Conservation (phyloP, 2,113 vertebrate genomes). For the Patagioenas fasciata region DNA sequence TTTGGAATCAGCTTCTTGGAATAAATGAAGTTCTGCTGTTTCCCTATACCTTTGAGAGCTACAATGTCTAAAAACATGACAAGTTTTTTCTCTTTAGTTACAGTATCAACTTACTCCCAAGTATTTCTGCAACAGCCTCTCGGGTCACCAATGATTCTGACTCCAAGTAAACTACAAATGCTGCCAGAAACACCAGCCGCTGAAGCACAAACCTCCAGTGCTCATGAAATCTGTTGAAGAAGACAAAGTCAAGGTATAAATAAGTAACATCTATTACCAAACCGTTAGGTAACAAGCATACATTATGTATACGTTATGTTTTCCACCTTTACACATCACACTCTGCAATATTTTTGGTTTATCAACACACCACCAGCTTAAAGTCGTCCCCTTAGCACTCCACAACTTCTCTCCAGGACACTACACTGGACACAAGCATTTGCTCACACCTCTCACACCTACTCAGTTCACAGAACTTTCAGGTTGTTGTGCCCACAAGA, state of each 20-base stretch:
- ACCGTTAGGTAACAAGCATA: not conserved
- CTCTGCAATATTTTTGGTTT: not conserved
- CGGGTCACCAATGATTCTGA: conserved; percentile 89
- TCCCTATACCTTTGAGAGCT: not conserved
- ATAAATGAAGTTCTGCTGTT: not conserved
- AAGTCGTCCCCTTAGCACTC: not conserved
- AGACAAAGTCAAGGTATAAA: not conserved
- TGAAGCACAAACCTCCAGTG: conserved; percentile 98
- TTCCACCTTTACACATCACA: not conserved
- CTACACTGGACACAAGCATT: accelerated
- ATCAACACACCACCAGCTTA: not conserved
- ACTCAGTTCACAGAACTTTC: not conserved
- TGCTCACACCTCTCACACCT: not conserved
- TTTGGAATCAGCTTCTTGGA: not conserved
- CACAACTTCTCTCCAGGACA: not conserved
- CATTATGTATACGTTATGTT: accelerated
- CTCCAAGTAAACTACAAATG: conserved; percentile 94
- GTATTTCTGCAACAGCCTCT: conserved; percentile 90
- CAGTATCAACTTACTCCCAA: conserved; percentile 86
- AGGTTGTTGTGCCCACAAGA: not conserved
- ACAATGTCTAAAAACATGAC: not conserved
- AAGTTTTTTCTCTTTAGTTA: not conserved
- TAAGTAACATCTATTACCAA: not conserved
- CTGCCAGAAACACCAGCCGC: conserved; percentile 89
- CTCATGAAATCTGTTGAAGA: conserved; percentile 88